Evolutionary conservation across 1,140 invertebrate genomes (phyloP).

Genomic region (Hyphantria cunea): DNA sequence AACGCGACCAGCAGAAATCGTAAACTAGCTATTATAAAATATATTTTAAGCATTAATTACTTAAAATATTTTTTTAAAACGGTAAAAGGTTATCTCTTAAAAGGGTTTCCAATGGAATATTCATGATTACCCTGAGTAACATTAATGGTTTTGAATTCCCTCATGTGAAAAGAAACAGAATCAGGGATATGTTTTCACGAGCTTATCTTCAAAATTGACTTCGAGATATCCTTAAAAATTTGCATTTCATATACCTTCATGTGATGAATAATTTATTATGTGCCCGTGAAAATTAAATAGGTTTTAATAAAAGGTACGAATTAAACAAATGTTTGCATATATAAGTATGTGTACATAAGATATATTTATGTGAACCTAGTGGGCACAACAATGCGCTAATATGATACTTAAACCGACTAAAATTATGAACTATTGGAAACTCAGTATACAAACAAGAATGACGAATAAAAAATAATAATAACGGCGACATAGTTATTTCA

Average conservation of each 20-base stretch:
- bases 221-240: slow-evolving; percentile 25
- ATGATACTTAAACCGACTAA: too few species aligned
- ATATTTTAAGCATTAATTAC: slow-evolving; percentile 36
- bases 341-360: background rate
- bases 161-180: slow-evolving; percentile 43
- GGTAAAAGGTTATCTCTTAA: slow-evolving; percentile 46
- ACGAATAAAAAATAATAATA: too few species aligned
- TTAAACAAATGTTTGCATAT: background rate
- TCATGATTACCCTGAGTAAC: slow-evolving; percentile 58
- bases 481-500: too few species aligned
- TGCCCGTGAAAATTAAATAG: background rate
- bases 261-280: slow-evolving; percentile 26
- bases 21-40: slow-evolving; percentile 23
- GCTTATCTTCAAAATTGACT: slow-evolving; percentile 34
- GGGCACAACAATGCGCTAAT: background rate
- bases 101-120: slow-evolving; percentile 64
- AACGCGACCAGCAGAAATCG: slow-evolving; percentile 10
- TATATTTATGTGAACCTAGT: background rate
- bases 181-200: slow-evolving; percentile 31
- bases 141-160: slow-evolving; percentile 62
- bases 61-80: slow-evolving; percentile 47
- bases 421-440: background rate
- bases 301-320: background rate
- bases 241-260: slow-evolving; percentile 21
- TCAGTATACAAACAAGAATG: background rate